Evolutionary conservation across 2,797 vertebrate species (phyloP).

Genomic region (Cetoscarus ocellatus): DNA sequence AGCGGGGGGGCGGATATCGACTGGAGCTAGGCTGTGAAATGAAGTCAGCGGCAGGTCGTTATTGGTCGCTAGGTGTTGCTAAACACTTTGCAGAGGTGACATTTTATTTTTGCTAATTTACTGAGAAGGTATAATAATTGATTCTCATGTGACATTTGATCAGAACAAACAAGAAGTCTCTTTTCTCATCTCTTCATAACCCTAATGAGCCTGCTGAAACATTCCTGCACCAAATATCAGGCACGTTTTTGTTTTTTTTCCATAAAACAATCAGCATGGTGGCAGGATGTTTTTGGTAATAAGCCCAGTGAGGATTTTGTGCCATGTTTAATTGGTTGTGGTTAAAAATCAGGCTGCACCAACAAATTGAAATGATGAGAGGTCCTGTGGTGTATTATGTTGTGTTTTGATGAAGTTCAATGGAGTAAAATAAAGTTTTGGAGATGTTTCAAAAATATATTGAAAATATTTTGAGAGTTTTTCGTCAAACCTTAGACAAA

Average conservation of each 20-base stretch:
- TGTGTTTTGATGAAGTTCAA: background rate
- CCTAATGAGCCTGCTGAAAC: slow-evolving; percentile 26
- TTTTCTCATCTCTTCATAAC: slow-evolving; percentile 13
- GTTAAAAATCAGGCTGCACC: slow-evolving; percentile 18
- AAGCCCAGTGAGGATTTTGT: slow-evolving; percentile 30
- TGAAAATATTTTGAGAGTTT: no score
- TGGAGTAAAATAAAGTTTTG: background rate
- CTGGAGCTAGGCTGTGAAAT: background rate
- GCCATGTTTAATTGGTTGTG: slow-evolving; percentile 38
- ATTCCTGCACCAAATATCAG: slow-evolving; percentile 12
- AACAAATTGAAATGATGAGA: background rate
- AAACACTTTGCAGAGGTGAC: slow-evolving; percentile 26
- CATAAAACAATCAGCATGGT: slow-evolving; percentile 7
- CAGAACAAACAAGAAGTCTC: slow-evolving; percentile 6
- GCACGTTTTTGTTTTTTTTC: slow-evolving; percentile 15
- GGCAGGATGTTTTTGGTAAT: slow-evolving; percentile 30
- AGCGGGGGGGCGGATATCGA: slow-evolving; percentile 2
- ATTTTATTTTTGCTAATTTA: slow-evolving; percentile 36
- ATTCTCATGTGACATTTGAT: slow-evolving; percentile 44
- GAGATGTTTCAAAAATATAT: no score
- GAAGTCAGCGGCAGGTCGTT: slow-evolving; percentile 18
- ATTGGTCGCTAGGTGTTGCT: slow-evolving; percentile 8
- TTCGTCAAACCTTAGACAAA: no score
- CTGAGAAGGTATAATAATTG: slow-evolving; percentile 31
- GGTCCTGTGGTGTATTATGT: background rate